Percentiles rank a stretch among this genome's conserved stretches.
phyloP scores from a whole-genome alignment of 2,888 invertebrate genomes.

The Napeogenes inachia region DNA sequence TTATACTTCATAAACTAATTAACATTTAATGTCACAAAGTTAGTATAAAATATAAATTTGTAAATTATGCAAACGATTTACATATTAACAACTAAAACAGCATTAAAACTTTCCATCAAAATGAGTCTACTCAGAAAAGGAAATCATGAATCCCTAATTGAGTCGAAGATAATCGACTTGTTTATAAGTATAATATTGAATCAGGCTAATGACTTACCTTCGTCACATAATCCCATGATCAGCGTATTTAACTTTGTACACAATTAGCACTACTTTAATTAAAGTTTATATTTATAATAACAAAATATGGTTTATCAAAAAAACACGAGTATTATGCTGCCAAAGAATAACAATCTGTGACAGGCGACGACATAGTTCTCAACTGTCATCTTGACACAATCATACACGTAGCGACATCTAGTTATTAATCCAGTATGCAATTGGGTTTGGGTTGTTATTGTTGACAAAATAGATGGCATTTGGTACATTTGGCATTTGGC shows the following conservation, averaged over 20 bases:
- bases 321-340: constrained; percentile 9
- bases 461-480: not conserved
- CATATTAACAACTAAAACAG: constrained; percentile 7
- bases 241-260: constrained; percentile 10
- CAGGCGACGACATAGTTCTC: not conserved
- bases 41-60: not conserved
- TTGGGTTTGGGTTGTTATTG: not conserved
- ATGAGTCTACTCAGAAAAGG: constrained; percentile 12
- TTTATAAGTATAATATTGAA: constrained; percentile 46
- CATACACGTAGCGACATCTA: constrained; percentile 2
- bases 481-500: too few species aligned
- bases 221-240: constrained; percentile 67
- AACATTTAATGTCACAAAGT: not conserved
- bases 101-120: constrained; percentile 18
- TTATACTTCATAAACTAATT: not conserved
- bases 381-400: not conserved
- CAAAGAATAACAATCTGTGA: constrained; percentile 10
- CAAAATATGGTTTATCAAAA: constrained; percentile 8
- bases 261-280: constrained; percentile 9
- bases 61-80: not conserved
- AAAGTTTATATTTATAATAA: constrained; percentile 14
- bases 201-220: constrained; percentile 51
- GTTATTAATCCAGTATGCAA: not conserved
- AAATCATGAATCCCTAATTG: constrained; percentile 31
- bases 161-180: constrained; percentile 55